Evolutionary conservation across 1,140 invertebrate genomes (phyloP).

Genomic region (Mylabris phalerata): DNA sequence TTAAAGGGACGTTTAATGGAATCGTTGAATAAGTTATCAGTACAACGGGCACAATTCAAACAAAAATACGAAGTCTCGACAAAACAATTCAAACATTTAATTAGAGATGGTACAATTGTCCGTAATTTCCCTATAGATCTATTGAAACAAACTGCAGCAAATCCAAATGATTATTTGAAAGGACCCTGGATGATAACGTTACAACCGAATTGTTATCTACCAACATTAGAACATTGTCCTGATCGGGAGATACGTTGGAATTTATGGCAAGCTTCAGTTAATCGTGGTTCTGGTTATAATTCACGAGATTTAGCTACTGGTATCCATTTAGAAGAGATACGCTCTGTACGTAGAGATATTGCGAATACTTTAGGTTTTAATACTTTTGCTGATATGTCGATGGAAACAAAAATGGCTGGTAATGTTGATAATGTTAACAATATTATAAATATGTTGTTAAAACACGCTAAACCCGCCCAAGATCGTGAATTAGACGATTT

Average conservation of each 20-base stretch:
- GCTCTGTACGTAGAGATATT: conserved; percentile 58
- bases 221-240: conserved; percentile 78
- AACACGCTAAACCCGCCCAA: conserved; percentile 63
- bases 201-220: conserved; percentile 60
- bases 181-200: conserved; percentile 77
- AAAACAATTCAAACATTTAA: conserved; percentile 57
- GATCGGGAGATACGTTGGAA: conserved; percentile 70
- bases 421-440: conserved; percentile 69
- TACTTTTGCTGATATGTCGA: conserved; percentile 75
- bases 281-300: conserved; percentile 57
- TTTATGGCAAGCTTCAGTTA: conserved; percentile 70
- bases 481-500: conserved; percentile 67
- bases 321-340: conserved; percentile 68
- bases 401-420: conserved; percentile 92
- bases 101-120: conserved; percentile 58
- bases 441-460: conserved; percentile 62
- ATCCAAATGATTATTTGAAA: conserved; percentile 51
- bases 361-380: conserved; percentile 74
- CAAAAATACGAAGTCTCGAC: conserved; percentile 56
- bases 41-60: conserved; percentile 52
- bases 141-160: conserved; percentile 57
- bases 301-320: conserved; percentile 65
- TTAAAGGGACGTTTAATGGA: conserved; percentile 46
- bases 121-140: conserved; percentile 68
- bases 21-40: conserved; percentile 45